Evolutionary conservation across 1,140 invertebrate genomes (phyloP).

Genomic region (Caenorhabditis latens): DNA sequence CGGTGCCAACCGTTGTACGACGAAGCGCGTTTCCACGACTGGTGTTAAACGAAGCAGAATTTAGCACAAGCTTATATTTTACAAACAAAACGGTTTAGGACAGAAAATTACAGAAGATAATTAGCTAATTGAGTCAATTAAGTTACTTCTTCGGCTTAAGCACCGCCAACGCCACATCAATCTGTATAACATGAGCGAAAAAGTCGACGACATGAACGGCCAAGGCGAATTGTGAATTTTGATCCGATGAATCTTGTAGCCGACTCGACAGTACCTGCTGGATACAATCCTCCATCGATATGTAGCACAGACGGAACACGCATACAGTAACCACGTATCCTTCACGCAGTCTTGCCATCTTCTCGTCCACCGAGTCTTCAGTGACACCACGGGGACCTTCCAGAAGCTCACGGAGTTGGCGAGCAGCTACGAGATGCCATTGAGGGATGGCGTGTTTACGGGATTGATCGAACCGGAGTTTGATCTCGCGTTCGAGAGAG

Average conservation of each 20-base stretch:
- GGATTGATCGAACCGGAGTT: slow-evolving; percentile 53
- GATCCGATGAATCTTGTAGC: slow-evolving; percentile 2
- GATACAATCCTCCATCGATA: slow-evolving; percentile 37
- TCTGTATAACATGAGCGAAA: slow-evolving; percentile 50
- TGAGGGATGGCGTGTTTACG: slow-evolving; percentile 56
- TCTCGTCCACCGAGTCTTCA: neutral
- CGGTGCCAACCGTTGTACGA: too few species aligned
- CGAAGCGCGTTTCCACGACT: too few species aligned
- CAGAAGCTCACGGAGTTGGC: slow-evolving; percentile 32
- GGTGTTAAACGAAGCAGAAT: too few species aligned
- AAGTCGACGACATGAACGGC: slow-evolving; percentile 42
- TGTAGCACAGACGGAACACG: neutral
- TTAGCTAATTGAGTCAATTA: neutral
- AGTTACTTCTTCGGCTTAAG: slow-evolving; percentile 32
- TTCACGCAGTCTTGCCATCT: slow-evolving; percentile 29
- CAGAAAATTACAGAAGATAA: too few species aligned
- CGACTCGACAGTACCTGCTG: neutral
- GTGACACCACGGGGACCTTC: neutral
- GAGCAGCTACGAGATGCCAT: slow-evolving; percentile 58
- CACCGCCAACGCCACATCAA: slow-evolving; percentile 35
- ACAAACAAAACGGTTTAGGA: neutral
- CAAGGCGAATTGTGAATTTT: slow-evolving; percentile 41
- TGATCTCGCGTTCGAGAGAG: slow-evolving; percentile 57
- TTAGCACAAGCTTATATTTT: too few species aligned
- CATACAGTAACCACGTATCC: slow-evolving; percentile 5